Conservation (phyloP, 2,888 invertebrate species). For the Dolichopus griseipennis region DNA sequence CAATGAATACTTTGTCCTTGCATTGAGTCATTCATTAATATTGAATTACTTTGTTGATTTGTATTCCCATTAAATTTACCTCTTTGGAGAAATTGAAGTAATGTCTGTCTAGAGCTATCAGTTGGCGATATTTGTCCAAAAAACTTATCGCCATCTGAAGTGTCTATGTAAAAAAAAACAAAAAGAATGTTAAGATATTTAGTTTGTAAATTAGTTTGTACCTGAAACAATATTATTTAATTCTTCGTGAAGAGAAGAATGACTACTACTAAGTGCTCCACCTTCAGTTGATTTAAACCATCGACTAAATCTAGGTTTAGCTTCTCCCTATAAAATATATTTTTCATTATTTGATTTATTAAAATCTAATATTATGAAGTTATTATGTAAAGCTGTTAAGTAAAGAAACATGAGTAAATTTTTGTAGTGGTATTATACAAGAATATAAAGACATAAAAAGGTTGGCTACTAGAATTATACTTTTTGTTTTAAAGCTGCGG, state of each 20-base stretch:
- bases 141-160: slow-evolving; percentile 50
- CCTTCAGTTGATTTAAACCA: slow-evolving; percentile 57
- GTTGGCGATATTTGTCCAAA: slow-evolving; percentile 66
- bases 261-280: slow-evolving; percentile 36
- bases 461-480: too few species aligned
- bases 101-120: slow-evolving; percentile 30
- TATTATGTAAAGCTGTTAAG: too few species aligned
- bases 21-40: neutral
- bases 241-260: slow-evolving; percentile 54
- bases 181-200: neutral
- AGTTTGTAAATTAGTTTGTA: slow-evolving; percentile 26
- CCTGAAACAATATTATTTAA: slow-evolving; percentile 59
- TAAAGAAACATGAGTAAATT: too few species aligned
- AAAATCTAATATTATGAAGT: too few species aligned
- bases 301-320: slow-evolving; percentile 59
- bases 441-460: too few species aligned
- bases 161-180: neutral
- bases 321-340: slow-evolving; percentile 56
- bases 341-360: too few species aligned
- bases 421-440: too few species aligned
- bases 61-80: slow-evolving; percentile 44
- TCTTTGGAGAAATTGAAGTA: slow-evolving; percentile 63
- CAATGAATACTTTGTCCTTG: neutral
- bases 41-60: neutral
- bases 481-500: too few species aligned